phyloP scores from a whole-genome alignment of 2,888 invertebrate species.

The Melanargia galathea region DNA sequence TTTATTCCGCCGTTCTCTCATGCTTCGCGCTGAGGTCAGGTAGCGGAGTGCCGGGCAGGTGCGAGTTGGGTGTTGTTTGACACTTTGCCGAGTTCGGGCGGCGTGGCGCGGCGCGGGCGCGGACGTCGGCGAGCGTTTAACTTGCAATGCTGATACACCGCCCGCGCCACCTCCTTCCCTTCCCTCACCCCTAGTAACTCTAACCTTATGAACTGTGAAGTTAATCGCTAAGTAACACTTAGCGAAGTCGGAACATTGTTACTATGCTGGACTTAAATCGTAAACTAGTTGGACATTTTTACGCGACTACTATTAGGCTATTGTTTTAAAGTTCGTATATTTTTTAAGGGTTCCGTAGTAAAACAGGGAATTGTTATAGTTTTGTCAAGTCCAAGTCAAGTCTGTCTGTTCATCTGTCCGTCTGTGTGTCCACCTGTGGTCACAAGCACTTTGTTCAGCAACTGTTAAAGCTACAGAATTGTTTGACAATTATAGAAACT shows the following conservation, averaged over 20 bases:
- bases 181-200: not conserved
- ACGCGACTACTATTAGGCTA: too few species aligned
- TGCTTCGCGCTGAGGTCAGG: constrained; percentile 13
- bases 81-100: constrained; percentile 67
- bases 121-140: constrained; percentile 51
- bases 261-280: not conserved
- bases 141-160: constrained; percentile 50
- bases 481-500: too few species aligned
- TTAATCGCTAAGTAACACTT: not conserved
- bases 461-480: too few species aligned
- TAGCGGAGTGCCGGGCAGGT: constrained; percentile 54
- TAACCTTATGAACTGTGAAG: constrained; percentile 9
- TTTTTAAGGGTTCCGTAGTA: too few species aligned
- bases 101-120: constrained; percentile 43
- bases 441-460: too few species aligned
- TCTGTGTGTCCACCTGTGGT: too few species aligned
- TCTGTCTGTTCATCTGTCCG: too few species aligned
- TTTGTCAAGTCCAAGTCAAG: too few species aligned
- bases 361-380: too few species aligned
- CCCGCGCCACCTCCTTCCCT: not conserved
- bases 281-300: not conserved
- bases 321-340: too few species aligned
- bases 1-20: not conserved
- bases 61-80: constrained; percentile 67
- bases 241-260: not conserved